Base-by-base conservation (phyloP, 2,113 vertebrate genomes). In the Cynocephalus volans region DNA sequence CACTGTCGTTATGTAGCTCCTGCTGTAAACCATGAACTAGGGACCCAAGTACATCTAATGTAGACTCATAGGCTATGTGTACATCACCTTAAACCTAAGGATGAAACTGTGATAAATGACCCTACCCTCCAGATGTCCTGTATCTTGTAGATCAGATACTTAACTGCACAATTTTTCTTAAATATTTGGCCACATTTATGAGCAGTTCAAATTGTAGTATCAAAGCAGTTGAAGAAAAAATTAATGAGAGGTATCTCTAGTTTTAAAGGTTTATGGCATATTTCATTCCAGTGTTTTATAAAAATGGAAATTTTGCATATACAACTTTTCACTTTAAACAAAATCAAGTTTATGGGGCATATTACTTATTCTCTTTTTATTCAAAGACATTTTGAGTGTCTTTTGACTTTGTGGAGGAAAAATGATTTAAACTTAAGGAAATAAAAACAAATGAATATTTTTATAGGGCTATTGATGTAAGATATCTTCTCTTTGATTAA, bases 361-460 rank as follows among this genome's bases (percentile, higher is more conserved):
- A 45, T 96, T 58, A 19, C 8, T 62, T 12, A 72, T 36, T 84
- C 75, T 93, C 36, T 91, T 48, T 70, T 93, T 93, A 86, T 77
- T 73, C 62, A 85, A 62, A 81, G 19, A 28, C 13, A 28, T 1
- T 2, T 80, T 77, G 62, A 88, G 19, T 41, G 41, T 41, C 41
- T 41, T 41, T 41, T 4, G 41, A 41, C 18, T 85, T 87, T 83
- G 23, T 17, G 62, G 75, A 91, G 8, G 33, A 64, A 82, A 92
- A 82, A 73, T 18, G 0, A 67, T 87, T 79, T 76, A 92, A 80
- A 62, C 10, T 58, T 48, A 56, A 48, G 48, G n/a, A 96, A 77
- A 83, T 80, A 80, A 82, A 76, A 84, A 64, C 23, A 69, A 85
- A 67, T 73, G 10, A 18, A n/a, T 54, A 41, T 83, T 23, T 64